Evolutionary conservation across 2,888 invertebrate species (phyloP), one percentile per base, ranked within the genome.

Genomic region (Morinoia aosen): DNA sequence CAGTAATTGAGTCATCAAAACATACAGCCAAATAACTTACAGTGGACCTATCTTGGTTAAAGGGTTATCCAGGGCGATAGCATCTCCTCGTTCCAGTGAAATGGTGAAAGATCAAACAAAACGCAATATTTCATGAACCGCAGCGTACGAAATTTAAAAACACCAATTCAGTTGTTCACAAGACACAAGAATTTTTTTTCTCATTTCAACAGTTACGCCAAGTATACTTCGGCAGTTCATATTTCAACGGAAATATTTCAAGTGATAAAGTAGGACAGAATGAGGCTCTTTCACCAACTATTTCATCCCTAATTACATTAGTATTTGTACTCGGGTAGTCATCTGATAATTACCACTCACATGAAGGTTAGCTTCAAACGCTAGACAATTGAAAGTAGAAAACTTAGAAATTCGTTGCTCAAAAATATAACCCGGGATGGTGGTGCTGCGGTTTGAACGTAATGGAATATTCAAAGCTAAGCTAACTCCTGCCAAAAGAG

Each of bases 1-100:
- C 76, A 76, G 76, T 76, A 76, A 76, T 76, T 76, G 76, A 76
- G 76, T 76, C 76, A 33, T 76, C 76, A 76, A 76, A 76, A 76
- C 76, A 76, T 33, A 76, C 76, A 76, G 33, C 14, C 76, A 10
- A 76, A 76, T 76, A 76, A 76, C 25, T 76, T 76, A 76, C 33
- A 10, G 76, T 25, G 76, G 25, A 76, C 16, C 76, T 76, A 76
- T 33, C 76, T 10, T 25, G 33, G 76, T 76, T 33, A 76, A 33
- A 76, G 76, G 8, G 8, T 76, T 76, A 76, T 19, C 25, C 19
- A 33, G 76, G 16, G 76, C 76, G 76, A 76, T 76, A 76, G 25
- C 76, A 76, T 76, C 76, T 25, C 7, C 76, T 33, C 25, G 76
- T 76, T 19, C 25, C 33, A 0, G 25, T 10, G 25, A 25, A 76